These are phyloP conservation scores for Oceanites oceanicus DNA, from an alignment of 2,113 vertebrate genomes.

Conservation along the genomic window DNA sequence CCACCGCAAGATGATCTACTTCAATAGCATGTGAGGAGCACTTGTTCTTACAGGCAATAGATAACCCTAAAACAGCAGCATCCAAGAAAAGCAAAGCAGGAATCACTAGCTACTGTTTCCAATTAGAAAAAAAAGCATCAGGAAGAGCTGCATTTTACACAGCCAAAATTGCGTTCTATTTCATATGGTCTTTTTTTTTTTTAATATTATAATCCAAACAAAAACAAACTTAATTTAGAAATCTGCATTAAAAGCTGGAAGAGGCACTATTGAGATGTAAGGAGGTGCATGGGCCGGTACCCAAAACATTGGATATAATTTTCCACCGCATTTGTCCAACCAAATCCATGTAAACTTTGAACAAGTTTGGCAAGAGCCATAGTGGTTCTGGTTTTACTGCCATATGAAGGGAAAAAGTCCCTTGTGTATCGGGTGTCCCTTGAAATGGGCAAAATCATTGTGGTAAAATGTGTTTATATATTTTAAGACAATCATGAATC, in stretches of 20 bases:
- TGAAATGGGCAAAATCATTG: conserved; percentile 53
- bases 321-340: conserved; percentile 15
- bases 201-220: neutral
- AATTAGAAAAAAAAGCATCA: neutral
- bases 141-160: neutral
- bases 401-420: conserved; percentile 19
- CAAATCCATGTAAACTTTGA: conserved; percentile 7
- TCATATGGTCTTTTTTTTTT: neutral
- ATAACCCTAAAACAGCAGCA: neutral
- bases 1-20: neutral
- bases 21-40: neutral
- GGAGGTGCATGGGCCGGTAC: neutral
- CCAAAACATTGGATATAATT: conserved; percentile 24
- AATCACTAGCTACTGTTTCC: neutral
- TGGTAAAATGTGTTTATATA: conserved; percentile 42
- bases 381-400: conserved; percentile 5
- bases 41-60: neutral
- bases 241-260: neutral
- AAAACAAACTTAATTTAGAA: neutral
- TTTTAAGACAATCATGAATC: conserved; percentile 55
- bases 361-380: conserved; percentile 1
- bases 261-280: neutral
- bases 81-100: conserved; percentile 18
- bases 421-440: neutral
- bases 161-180: neutral